Evolutionary conservation across 64 coral and sea anemone genomes (phyloP), one percentile per base, ranked within the genome.

Genomic region (Montipora sp.): DNA sequence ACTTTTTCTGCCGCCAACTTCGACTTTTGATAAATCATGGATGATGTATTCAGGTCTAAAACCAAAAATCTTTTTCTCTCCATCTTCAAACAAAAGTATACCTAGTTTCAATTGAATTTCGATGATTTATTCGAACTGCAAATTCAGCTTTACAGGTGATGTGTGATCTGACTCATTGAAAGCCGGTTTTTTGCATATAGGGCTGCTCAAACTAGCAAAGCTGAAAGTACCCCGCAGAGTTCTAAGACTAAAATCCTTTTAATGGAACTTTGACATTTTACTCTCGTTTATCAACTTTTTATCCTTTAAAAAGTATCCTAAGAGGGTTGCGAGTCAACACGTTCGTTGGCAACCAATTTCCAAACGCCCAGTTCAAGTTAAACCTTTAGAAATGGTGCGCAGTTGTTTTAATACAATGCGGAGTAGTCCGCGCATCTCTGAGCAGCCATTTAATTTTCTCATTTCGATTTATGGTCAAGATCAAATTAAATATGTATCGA

Each of bases 121-220:
- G 53, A 57, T 12, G 59, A 5, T 45, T 71, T 48, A 71, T 23
- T 46, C 61, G 44, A 85, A 85, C 11, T 19, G 65, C 46, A 85
- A 85, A 85, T 7, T 43, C 82, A 85, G 82, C 82, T 85, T 85
- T 85, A 20, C 82, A 85, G 82, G 61, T 85, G 82, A 48, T 12
- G 16, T 19, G 3, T 70, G 59, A 85, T 85, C 71, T 44, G 12
- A 20, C 68, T 70, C 20, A 85, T 71, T 85, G 82, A 85, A 85
- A 71, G 61, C 36, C 8, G 45, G 44, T 4, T 63, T 85, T 6
- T 85, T 85, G 71, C 50, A 71, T 70, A 70, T 4, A 57, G 11
- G 6, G 53, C 18, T 70, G 2, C 18, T 3, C 63, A 5, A 49
- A 8, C 46, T 7, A 49, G 65, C 82, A 71, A 70, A 50, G 68